phyloP scores from a whole-genome alignment of 2,797 vertebrate genomes.

The Molossus alvarezi region DNA sequence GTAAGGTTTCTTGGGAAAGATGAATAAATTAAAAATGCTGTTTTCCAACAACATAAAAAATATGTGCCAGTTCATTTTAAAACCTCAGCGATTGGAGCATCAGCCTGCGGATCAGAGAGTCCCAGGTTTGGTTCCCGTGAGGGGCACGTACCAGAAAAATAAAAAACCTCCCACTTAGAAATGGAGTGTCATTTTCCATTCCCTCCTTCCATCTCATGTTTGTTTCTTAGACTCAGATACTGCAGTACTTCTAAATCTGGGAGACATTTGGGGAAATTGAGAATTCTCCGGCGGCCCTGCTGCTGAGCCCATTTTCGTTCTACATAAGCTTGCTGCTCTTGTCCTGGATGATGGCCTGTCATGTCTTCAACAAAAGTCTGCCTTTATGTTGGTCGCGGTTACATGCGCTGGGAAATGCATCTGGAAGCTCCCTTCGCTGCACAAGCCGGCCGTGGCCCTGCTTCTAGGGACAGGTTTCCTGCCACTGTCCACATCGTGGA shows the following conservation, averaged over 20 bases:
- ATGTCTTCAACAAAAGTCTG: conserved; percentile 7
- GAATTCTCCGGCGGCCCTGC: conserved; percentile 4
- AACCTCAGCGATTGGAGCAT: too few relatives aligned
- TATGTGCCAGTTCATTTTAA: neutral
- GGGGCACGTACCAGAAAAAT: too few relatives aligned
- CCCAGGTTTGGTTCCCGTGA: too few relatives aligned
- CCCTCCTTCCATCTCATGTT: conserved; percentile 1
- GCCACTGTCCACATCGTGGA: neutral
- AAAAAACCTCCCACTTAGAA: neutral
- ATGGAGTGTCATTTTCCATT: neutral
- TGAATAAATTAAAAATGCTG: conserved; percentile 51
- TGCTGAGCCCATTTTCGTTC: conserved; percentile 47
- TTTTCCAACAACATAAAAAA: neutral
- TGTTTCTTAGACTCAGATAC: conserved; percentile 24
- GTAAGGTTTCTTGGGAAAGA: conserved; percentile 26
- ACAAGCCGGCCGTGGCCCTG: neutral
- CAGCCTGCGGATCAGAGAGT: too few relatives aligned
- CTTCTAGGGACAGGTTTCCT: neutral
- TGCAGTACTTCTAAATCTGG: neutral
- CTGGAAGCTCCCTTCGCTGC: neutral
- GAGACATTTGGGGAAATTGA: neutral
- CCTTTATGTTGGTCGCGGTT: conserved; percentile 43
- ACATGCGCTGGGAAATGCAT: conserved; percentile 1
- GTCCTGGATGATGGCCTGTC: conserved; percentile 40
- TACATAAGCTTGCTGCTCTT: conserved; percentile 57